phyloP scores from a whole-genome alignment of 2,113 vertebrate species.

The Tiliqua scincoides region DNA sequence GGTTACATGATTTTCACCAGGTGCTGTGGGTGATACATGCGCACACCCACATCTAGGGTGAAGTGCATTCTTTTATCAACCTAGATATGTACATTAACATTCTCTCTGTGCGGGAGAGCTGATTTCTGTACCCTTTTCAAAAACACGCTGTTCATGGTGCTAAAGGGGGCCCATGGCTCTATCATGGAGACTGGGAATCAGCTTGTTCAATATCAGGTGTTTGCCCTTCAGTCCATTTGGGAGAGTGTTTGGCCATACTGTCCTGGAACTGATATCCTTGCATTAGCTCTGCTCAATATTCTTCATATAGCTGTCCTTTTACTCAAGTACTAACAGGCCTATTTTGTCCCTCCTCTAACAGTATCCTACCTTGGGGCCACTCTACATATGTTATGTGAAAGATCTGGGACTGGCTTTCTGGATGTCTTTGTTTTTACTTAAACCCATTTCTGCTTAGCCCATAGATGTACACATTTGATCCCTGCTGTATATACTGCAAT shows the following conservation, averaged over 20 bases:
- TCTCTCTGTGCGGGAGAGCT: too few species aligned
- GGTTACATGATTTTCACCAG: constrained; percentile 13
- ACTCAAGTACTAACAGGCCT: neutral
- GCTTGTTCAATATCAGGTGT: neutral
- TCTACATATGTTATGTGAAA: neutral
- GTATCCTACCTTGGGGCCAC: neutral
- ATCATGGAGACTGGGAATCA: neutral
- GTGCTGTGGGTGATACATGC: neutral
- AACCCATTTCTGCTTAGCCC: too few species aligned
- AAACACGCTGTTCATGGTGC: neutral
- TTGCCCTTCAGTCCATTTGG: neutral
- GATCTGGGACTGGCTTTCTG: neutral
- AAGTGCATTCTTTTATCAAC: neutral
- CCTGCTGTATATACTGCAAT: too few species aligned
- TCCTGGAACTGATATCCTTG: neutral
- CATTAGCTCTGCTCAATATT: neutral
- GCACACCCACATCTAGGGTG: neutral
- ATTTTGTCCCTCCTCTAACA: neutral
- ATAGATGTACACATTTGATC: too few species aligned
- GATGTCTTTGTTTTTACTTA: neutral
- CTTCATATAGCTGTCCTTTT: neutral
- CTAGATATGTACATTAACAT: neutral
- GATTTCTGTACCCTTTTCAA: neutral
- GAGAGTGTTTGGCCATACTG: neutral
- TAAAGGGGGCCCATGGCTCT: neutral